phyloP scores from a whole-genome alignment of 2,797 vertebrate species.

The Chaunax sp. region DNA sequence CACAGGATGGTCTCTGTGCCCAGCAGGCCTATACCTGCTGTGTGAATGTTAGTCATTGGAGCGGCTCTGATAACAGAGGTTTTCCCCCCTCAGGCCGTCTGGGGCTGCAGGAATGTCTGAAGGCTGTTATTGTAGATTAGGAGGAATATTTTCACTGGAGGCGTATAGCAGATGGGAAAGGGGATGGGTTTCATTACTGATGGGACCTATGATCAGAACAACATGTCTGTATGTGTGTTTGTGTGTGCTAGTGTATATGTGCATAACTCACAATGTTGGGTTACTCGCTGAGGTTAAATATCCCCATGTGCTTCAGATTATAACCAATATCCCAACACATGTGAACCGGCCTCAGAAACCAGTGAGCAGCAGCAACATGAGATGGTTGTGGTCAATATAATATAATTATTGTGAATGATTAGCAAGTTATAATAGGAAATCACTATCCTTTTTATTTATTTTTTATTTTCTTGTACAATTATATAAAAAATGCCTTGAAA shows the following conservation, averaged over 20 bases:
- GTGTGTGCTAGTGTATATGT: slow-evolving; percentile 13
- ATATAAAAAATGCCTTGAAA: neutral
- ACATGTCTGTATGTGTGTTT: slow-evolving; percentile 33
- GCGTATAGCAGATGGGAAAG: slow-evolving; percentile 56
- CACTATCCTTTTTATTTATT: too few relatives aligned
- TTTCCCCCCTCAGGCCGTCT: slow-evolving; percentile 4
- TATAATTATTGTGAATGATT: neutral
- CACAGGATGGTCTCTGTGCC: slow-evolving; percentile 8
- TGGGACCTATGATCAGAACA: slow-evolving; percentile 55
- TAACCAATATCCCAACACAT: slow-evolving; percentile 11
- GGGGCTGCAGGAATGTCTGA: slow-evolving; percentile 59
- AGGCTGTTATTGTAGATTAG: slow-evolving; percentile 63
- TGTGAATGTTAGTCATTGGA: slow-evolving; percentile 31
- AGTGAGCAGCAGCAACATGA: slow-evolving; percentile 14
- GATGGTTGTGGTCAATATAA: neutral
- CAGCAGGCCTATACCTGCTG: slow-evolving; percentile 45
- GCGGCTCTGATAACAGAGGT: slow-evolving; percentile 52
- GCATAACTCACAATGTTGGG: slow-evolving; percentile 17
- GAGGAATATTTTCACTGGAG: slow-evolving; percentile 68
- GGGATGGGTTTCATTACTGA: slow-evolving; percentile 60
- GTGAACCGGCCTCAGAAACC: neutral
- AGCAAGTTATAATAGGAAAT: neutral
- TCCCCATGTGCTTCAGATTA: slow-evolving; percentile 67
- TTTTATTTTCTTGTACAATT: too few relatives aligned
- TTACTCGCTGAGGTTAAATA: slow-evolving; percentile 52